Base-by-base conservation (phyloP, 2,888 invertebrate species). In the Rutpela maculata region DNA sequence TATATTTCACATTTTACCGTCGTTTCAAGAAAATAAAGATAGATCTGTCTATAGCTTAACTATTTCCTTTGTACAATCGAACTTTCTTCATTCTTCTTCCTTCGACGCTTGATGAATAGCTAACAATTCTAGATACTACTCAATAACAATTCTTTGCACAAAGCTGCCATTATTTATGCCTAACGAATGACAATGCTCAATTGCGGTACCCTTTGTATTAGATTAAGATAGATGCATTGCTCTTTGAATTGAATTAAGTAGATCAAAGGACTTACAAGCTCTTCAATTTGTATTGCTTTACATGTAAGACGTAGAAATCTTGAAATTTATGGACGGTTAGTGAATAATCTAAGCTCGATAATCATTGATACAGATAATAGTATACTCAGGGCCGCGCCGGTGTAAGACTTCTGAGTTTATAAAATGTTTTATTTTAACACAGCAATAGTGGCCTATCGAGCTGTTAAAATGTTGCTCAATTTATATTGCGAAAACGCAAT, bases 101-200 rank as follows among this genome's bases (percentile, higher is more conserved):
- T 22, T 50, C 60, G 59, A 70, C 70, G 70, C 56, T n/a, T 55
- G 72, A 72, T 72, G 72, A 72, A 72, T 72, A 72, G 72, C 72
- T 72, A 72, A 70, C 70, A 70, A 35, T 72, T 63, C 55, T 18
- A 72, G 72, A 72, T 72, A 72, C 55, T 43, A 59, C 22, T 70
- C 19, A 60, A 70, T 63, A 50, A 75, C 73, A 75, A 81, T 80
- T 80, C 80, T 66, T 62, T 74, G 82, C 80, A 84, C 84, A 82
- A 79, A 82, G 81, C 78, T 80, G 79, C 82, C 81, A 83, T 85
- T 84, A 84, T 84, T 84, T 83, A 84, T 84, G 82, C 81, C 74
- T 81, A 84, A 85, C 83, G 84, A 84, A 84, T 84, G 76, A 81
- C 81, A 81, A 85, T 84, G 80, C 78, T 78, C 83, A 81, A 82